Conservation (phyloP, 2,113 vertebrate species). For the Poeciliopsis turrubarensis region DNA sequence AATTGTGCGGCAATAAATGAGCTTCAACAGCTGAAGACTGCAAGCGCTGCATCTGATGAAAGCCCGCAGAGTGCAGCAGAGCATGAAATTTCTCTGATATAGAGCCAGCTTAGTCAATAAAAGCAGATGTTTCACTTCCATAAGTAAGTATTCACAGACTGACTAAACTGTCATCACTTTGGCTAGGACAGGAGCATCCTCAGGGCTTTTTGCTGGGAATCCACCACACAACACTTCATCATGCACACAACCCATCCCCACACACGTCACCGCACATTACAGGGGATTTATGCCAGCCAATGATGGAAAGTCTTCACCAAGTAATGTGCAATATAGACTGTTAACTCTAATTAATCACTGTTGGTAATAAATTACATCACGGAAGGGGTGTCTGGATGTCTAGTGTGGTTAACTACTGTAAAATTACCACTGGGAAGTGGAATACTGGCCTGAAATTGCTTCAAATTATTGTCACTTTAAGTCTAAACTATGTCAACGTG, state of each 20-base stretch:
- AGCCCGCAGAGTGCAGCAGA: conserved; percentile 27
- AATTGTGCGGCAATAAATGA: conserved; percentile 19
- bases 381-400: background rate
- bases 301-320: conserved; percentile 12
- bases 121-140: conserved; percentile 51
- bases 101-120: conserved; percentile 55
- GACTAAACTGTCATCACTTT: conserved; percentile 60
- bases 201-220: conserved; percentile 50
- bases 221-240: conserved; percentile 39
- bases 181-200: conserved; percentile 54
- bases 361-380: background rate
- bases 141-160: conserved; percentile 51
- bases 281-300: conserved; percentile 24
- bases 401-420: background rate
- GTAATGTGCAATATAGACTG: background rate
- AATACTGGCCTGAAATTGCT: background rate
- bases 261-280: conserved; percentile 40
- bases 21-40: conserved; percentile 19
- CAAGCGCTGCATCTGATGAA: conserved; percentile 26
- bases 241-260: conserved; percentile 25
- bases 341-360: conserved; percentile 6
- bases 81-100: conserved; percentile 52
- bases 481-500: background rate
- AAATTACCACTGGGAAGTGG: background rate
- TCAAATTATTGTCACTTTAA: background rate